phyloP scores from a whole-genome alignment of 2,888 invertebrate genomes.

The Cybosia mesomella region DNA sequence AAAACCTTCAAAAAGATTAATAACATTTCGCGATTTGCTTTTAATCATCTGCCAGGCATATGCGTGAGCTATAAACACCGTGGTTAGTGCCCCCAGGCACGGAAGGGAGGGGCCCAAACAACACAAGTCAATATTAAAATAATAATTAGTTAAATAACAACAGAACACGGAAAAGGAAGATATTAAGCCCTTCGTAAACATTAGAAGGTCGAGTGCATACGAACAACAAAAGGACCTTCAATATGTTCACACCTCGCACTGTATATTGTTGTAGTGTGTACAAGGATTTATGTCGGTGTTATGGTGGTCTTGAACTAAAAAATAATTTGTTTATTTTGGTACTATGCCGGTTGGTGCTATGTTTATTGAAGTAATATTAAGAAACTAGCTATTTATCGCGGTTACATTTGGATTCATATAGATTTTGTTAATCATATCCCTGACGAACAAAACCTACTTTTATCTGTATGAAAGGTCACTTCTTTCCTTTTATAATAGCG shows the following conservation, averaged over 20 bases:
- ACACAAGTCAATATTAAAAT: constrained; percentile 45
- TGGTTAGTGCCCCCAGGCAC: constrained; percentile 13
- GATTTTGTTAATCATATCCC: too few species aligned
- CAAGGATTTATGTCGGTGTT: constrained; percentile 42
- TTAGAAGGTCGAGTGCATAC: constrained; percentile 49
- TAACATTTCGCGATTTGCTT: constrained; percentile 4
- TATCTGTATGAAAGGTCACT: too few species aligned
- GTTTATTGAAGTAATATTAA: constrained; percentile 11
- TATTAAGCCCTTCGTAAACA: constrained; percentile 41
- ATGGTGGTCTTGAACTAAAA: constrained; percentile 28
- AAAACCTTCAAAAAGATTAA: constrained; percentile 3
- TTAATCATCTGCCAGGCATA: constrained; percentile 15
- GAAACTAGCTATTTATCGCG: not conserved
- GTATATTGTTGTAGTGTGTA: constrained; percentile 26
- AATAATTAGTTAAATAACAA: constrained; percentile 34
- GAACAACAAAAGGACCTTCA: constrained; percentile 44
- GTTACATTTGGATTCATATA: not conserved
- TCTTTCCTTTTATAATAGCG: too few species aligned
- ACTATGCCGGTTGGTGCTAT: not conserved
- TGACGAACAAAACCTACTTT: too few species aligned
- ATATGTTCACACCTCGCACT: constrained; percentile 27
- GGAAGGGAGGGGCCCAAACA: constrained; percentile 18
- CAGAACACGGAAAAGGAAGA: constrained; percentile 46
- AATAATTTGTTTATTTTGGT: constrained; percentile 17
- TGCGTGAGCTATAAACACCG: constrained; percentile 19